These are phyloP conservation scores for Emys orbicularis DNA, from an alignment of 2,797 vertebrate species.

Conservation along the genomic window DNA sequence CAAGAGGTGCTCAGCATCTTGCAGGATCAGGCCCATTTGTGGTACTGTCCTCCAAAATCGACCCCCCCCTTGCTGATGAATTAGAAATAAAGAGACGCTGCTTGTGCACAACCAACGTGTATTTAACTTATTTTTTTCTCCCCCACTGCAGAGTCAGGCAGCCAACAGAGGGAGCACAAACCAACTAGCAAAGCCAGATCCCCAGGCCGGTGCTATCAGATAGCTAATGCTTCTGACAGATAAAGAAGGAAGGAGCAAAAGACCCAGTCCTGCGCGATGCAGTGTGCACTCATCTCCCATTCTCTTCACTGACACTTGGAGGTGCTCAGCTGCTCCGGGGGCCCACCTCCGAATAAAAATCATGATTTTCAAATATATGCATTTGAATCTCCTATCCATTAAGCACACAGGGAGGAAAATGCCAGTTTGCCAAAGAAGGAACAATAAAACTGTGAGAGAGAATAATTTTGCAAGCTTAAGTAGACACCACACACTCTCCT, in stretches of 20 bases:
- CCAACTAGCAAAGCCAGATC: neutral
- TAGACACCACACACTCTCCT: neutral
- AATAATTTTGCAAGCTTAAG: neutral
- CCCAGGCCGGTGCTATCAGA: neutral
- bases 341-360: fast-evolving
- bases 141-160: conserved; percentile 9
- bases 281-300: fast-evolving
- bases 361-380: fast-evolving
- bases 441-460: neutral
- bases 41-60: neutral
- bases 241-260: neutral
- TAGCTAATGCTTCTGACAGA: neutral
- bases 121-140: neutral
- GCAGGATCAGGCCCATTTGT: neutral
- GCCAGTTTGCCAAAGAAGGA: neutral
- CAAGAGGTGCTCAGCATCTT: neutral
- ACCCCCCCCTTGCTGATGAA: neutral
- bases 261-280: neutral
- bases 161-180: conserved; percentile 68
- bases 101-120: neutral
- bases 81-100: neutral
- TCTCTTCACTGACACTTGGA: fast-evolving
- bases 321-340: neutral
- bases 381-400: neutral
- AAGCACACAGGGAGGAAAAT: neutral